Evolutionary conservation across 2,888 invertebrate species (phyloP), one percentile per base, ranked within the genome.

Genomic region (Lacanobia wlatinum): DNA sequence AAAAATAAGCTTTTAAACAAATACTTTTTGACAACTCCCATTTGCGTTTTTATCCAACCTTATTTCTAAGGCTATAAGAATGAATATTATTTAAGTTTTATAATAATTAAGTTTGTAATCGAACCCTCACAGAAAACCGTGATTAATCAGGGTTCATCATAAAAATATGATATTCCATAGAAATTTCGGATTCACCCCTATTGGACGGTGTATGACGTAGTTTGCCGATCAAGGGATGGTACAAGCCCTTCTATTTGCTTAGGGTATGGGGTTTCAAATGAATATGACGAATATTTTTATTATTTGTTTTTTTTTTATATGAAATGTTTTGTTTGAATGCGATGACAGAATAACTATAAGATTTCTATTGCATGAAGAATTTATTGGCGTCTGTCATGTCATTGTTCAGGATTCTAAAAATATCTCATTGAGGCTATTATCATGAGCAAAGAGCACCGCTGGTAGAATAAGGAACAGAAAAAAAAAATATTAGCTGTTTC

Each of bases 121-220:
- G 52, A 16, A 75, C 85, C 86, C 86, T 73, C n/a, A 69, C 58
- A 60, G 28, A 23, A 40, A 59, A 55, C 75, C 78, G 61, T 82
- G 75, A 84, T 86, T 86, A 87, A 85, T 84, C 72, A 78, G 74
- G 48, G 53, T 46, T 67, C 83, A 82, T 87, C 87, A 85, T 86
- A 87, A 84, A 87, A 86, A 86, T 87, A 86, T 86, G 85, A 86
- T 87, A 85, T 86, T 80, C 86, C 72, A 85, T 87, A 76, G 76
- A 84, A 78, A 64, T 79, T 79, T 79, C 48, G 68, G 82, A 70
- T 50, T 46, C 55, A 64, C 70, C 80, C 78, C 59, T 76, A 83
- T 73, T 84, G 58, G 78, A 48, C 34, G 40, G 73, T 76, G 81
- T 84, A 79, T 84, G 23, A 43, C 55, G 55, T 50, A 58, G 78